Evolutionary conservation across 1,140 invertebrate genomes (phyloP), one percentile per base, ranked within the genome.

Genomic region (Hycleus cichorii): DNA sequence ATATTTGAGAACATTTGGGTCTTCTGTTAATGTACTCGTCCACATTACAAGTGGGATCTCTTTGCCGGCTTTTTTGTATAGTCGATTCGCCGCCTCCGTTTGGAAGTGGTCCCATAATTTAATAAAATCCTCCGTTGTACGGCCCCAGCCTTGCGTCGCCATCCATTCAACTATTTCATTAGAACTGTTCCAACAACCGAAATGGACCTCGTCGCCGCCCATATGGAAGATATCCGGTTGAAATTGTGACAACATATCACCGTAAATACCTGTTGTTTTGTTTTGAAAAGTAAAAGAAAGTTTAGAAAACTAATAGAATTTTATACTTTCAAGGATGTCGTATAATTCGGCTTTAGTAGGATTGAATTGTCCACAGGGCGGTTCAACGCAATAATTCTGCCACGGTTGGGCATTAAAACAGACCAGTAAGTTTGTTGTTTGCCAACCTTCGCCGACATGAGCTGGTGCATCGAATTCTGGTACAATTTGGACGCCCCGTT

Each of bases 391-490:
- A 67, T 80, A 91, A 1, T 74, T 68, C 9, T 73, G 67, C 91
- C 91, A 93, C 0, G 89, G 89, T 66, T 91, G 83, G 5, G 83
- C 80, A 71, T 84, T 83, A 49, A 85, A 84, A 70, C 84, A 85
- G 3, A 81, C 81, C 1, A 82, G 81, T 58, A 83, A 80, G 47
- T 80, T 77, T 39, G 82, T 81, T 53, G 81, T 79, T 73, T 93
- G 88, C 89, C 90, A 93, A 5, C 91, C 91, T 74, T 91, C 89
- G 26, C 88, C 90, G 10, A 91, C 89, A 69, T 94, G 91, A 54
- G 90, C 90, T 1, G 90, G 90, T 43, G 88, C 89, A 72, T 93
- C 90, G 62, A 93, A 89, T 76, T 94, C 91, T 0, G 90, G 89
- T 57, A 94, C 65, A 10, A 93, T 80, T 38, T 86, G 78, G 10